phyloP scores from a whole-genome alignment of 2,888 invertebrate species.

The Pseudoips prasinana region DNA sequence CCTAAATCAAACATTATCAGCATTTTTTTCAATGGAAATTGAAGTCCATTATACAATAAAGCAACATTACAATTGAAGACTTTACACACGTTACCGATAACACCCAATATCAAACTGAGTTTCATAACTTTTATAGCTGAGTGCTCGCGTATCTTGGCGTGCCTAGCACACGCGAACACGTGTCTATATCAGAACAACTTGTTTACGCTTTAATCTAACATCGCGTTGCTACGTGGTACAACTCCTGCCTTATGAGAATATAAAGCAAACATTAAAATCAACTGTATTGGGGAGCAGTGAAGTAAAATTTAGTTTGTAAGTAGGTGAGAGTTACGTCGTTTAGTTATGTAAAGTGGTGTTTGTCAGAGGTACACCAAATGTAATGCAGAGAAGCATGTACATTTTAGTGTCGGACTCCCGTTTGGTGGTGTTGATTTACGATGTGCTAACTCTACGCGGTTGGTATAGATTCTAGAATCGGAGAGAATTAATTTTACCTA shows the following conservation, averaged over 20 bases:
- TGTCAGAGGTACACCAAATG: conserved; percentile 37
- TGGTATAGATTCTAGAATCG: too few species aligned
- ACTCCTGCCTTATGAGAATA: conserved; percentile 5
- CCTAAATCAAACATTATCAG: too few species aligned
- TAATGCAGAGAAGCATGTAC: conserved; percentile 37
- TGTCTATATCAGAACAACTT: conserved; percentile 36
- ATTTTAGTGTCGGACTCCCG: conserved; percentile 13
- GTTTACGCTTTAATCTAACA: conserved; percentile 49
- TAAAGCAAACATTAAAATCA: background rate
- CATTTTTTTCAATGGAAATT: too few species aligned
- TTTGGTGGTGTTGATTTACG: conserved; percentile 11
- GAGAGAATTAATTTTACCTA: too few species aligned
- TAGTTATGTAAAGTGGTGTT: conserved; percentile 14
- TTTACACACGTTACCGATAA: too few species aligned
- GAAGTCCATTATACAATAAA: too few species aligned
- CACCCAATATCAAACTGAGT: too few species aligned
- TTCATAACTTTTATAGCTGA: background rate
- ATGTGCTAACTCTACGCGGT: conserved; percentile 9
- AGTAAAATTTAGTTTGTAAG: conserved; percentile 5
- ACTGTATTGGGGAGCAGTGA: background rate
- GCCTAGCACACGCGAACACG: conserved; percentile 31
- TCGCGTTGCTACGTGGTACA: conserved; percentile 32
- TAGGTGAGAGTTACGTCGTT: background rate
- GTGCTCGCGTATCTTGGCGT: conserved; percentile 9
- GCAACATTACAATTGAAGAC: too few species aligned